Percentiles rank a stretch among this genome's conserved stretches.
phyloP scores from a whole-genome alignment of 2,113 vertebrate species.

The Parus major region DNA sequence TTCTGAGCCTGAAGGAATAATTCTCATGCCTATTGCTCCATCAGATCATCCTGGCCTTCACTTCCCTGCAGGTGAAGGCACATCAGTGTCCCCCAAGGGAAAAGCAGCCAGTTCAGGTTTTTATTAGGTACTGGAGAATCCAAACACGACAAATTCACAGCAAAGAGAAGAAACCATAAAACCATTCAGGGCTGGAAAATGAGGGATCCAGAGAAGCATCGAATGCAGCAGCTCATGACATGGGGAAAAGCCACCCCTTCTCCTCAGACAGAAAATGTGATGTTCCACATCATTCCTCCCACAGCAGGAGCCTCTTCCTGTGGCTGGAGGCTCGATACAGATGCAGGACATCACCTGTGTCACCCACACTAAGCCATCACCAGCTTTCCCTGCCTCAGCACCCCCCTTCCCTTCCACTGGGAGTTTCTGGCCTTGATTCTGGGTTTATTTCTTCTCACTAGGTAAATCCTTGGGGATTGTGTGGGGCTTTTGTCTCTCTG shows the following conservation, averaged over 20 bases:
- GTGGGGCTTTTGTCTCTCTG: background rate
- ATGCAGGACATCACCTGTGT: background rate
- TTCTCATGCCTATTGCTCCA: accelerated
- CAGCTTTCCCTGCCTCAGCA: background rate
- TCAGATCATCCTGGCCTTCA: background rate
- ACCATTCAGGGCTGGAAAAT: background rate
- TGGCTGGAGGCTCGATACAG: accelerated
- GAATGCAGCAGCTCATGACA: accelerated
- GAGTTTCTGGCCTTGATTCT: accelerated
- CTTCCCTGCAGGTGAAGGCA: background rate
- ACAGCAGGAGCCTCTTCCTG: background rate
- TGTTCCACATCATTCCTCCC: background rate
- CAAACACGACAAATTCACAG: background rate
- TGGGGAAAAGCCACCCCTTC: background rate
- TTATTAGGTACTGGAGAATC: background rate
- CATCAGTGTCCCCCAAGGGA: background rate
- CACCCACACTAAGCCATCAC: background rate
- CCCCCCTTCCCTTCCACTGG: background rate
- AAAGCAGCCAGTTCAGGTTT: background rate
- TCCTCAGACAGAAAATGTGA: accelerated
- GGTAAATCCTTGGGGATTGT: background rate
- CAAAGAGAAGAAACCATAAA: background rate
- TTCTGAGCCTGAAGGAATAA: background rate
- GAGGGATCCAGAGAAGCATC: accelerated
- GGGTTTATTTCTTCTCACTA: background rate